Evolutionary conservation across 2,888 invertebrate genomes (phyloP).

Genomic region (Cephus pulcher): DNA sequence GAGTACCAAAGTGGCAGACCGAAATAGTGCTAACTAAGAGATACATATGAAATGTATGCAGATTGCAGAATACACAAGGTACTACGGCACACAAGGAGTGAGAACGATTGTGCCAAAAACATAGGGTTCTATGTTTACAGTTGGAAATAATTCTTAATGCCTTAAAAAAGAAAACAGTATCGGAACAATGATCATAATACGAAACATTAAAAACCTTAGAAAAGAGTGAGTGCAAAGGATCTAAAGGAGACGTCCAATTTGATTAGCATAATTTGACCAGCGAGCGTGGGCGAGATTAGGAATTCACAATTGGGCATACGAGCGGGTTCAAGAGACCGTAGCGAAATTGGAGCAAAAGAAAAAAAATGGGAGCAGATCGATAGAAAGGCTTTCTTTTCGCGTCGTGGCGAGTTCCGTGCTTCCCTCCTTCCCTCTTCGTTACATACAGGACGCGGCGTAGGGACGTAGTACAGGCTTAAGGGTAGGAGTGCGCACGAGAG

Average conservation of each 20-base stretch:
- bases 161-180: background rate
- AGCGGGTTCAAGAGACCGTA: background rate
- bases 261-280: background rate
- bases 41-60: background rate
- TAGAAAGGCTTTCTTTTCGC: background rate
- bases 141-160: background rate
- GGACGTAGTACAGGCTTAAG: background rate
- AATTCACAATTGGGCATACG: background rate
- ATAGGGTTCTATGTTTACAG: background rate
- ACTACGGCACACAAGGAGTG: background rate
- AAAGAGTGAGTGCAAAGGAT: background rate
- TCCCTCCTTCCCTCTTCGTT: background rate
- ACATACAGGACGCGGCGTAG: background rate
- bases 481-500: background rate
- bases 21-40: background rate
- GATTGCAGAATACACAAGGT: background rate
- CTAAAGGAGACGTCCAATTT: background rate
- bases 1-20: background rate
- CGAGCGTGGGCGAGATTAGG: background rate
- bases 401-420: background rate
- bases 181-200: background rate
- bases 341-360: background rate
- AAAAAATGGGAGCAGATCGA: constrained; percentile 8
- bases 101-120: background rate
- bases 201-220: background rate